A percentile compares a stretch with the other conserved stretches of the same genome.
Conservation (phyloP, 1,140 invertebrate genomes). For the Drosophila funebris region DNA sequence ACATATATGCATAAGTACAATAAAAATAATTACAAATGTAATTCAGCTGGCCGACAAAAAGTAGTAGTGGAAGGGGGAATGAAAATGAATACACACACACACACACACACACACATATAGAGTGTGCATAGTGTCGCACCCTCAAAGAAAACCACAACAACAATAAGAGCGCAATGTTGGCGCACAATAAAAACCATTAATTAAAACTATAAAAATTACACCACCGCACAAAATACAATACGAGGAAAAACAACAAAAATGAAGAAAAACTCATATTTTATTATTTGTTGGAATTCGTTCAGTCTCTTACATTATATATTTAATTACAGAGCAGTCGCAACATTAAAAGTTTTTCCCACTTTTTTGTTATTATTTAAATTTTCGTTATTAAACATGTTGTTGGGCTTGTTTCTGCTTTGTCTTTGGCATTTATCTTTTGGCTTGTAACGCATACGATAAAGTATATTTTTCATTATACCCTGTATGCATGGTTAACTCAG, state of each 20-base stretch:
- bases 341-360: conserved; percentile 52
- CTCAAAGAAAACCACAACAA: conserved; percentile 53
- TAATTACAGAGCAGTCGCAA: conserved; percentile 46
- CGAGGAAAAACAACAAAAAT: background rate
- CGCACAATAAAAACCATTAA: conserved; percentile 67
- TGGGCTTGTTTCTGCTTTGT: conserved; percentile 57
- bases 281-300: conserved; percentile 35
- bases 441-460: conserved; percentile 56
- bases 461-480: conserved; percentile 36
- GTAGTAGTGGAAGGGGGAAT: conserved; percentile 35
- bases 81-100: conserved; percentile 26
- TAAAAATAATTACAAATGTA: conserved; percentile 60
- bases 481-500: background rate
- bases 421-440: conserved; percentile 59
- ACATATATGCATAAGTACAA: conserved; percentile 41
- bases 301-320: conserved; percentile 39
- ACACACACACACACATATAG: too few species aligned
- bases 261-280: conserved; percentile 54
- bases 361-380: conserved; percentile 71
- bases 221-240: conserved; percentile 45
- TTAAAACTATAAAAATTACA: conserved; percentile 81
- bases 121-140: conserved; percentile 9
- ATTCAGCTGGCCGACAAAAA: conserved; percentile 44
- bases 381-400: conserved; percentile 54
- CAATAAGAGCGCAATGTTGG: conserved; percentile 23